A percentile compares a stretch with the other conserved stretches of the same genome.
Evolutionary conservation across 2,797 vertebrate species (phyloP).

Genomic region (Podarcis siculus): DNA sequence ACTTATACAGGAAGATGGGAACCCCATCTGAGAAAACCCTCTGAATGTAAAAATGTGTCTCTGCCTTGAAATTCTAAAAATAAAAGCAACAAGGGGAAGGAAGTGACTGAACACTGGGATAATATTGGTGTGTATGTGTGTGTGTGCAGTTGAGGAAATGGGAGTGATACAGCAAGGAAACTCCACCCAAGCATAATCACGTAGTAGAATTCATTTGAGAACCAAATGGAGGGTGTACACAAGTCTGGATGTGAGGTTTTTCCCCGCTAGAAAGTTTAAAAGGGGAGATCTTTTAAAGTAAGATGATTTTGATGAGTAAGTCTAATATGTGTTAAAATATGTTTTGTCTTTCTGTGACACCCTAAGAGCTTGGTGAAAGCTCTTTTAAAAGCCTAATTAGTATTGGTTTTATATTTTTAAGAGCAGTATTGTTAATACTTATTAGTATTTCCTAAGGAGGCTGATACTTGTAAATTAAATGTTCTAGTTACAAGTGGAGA

Average conservation of each 20-base stretch:
- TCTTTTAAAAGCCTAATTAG: not conserved
- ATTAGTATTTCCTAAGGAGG: not conserved
- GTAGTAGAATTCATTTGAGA: conserved; percentile 55
- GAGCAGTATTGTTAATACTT: not conserved
- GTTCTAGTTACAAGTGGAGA: conserved; percentile 2
- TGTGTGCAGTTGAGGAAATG: conserved; percentile 59
- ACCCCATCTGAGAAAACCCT: conserved; percentile 62
- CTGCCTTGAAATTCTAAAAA: conserved; percentile 71
- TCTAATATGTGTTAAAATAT: not conserved
- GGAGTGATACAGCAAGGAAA: conserved; percentile 58
- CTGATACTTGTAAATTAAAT: conserved; percentile 9
- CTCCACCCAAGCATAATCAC: conserved; percentile 69
- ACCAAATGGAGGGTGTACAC: conserved; percentile 38
- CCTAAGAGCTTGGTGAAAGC: not conserved
- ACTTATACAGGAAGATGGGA: conserved; percentile 26
- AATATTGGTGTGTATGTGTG: conserved; percentile 58
- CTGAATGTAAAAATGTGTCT: conserved; percentile 59
- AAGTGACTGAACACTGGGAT: conserved; percentile 76
- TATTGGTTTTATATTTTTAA: not conserved
- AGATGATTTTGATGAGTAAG: not conserved
- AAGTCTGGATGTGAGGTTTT: not conserved
- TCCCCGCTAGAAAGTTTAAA: not conserved
- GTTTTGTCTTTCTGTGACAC: not conserved
- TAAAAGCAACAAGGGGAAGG: conserved; percentile 73
- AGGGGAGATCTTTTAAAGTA: not conserved